A percentile compares a stretch with the other conserved stretches of the same genome.
Evolutionary conservation across 2,888 invertebrate genomes (phyloP).

Genomic region (Malthinus seriepunctatus): DNA sequence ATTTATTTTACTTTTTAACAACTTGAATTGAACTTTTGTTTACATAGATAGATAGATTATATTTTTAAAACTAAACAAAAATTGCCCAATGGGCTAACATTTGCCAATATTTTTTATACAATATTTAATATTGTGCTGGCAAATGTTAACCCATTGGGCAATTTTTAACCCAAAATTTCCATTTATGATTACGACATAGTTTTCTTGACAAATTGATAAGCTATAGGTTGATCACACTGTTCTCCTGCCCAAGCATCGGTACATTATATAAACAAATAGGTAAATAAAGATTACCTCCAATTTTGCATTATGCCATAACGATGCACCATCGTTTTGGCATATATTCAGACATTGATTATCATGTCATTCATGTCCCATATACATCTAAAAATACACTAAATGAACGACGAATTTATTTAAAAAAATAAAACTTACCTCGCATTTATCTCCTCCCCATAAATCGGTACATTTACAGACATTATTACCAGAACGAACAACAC

Average conservation of each 20-base stretch:
- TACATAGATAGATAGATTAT: no score
- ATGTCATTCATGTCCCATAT: constrained; percentile 63
- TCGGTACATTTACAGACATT: constrained; percentile 61
- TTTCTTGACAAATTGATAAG: constrained; percentile 54
- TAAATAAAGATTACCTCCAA: constrained; percentile 55
- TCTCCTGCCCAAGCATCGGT: constrained; percentile 62
- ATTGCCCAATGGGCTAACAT: no score
- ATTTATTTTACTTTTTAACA: no score
- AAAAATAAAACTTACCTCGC: constrained; percentile 56
- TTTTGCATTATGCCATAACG: no score
- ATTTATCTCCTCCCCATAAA: constrained; percentile 61
- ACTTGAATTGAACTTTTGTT: no score
- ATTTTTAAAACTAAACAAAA: no score
- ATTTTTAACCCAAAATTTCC: no score
- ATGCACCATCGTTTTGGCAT: constrained; percentile 62
- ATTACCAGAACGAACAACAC: constrained; percentile 50
- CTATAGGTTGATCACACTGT: constrained; percentile 57
- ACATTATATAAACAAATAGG: constrained; percentile 63
- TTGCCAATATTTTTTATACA: no score
- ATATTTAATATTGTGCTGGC: no score
- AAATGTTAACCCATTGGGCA: no score
- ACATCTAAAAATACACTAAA: constrained; percentile 39
- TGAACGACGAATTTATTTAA: neutral
- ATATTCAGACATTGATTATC: constrained; percentile 64
- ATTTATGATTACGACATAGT: no score